These are phyloP conservation scores for Planococcus citri DNA, from an alignment of 1,140 invertebrate genomes.

Conservation along the genomic window DNA sequence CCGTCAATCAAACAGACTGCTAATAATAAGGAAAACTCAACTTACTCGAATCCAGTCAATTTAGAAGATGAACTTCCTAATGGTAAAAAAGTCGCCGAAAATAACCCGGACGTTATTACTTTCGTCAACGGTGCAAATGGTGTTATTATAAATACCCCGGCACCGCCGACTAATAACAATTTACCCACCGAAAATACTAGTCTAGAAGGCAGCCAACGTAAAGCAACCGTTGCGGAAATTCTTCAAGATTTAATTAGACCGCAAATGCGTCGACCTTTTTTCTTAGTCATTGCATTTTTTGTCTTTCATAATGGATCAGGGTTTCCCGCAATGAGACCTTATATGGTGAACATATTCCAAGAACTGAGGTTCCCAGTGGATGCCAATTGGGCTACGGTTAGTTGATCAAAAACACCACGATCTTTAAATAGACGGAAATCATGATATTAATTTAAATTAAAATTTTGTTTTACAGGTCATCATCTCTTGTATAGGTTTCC, in stretches of 20 bases:
- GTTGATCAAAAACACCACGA: background rate
- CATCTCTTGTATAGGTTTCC: slow-evolving; percentile 24
- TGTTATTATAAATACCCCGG: background rate
- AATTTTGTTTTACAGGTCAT: slow-evolving; percentile 26
- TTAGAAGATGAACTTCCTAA: background rate
- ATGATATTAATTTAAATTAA: slow-evolving; percentile 14
- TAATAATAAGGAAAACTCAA: background rate
- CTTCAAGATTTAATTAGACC: slow-evolving; percentile 36
- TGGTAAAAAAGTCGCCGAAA: background rate
- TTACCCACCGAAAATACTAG: background rate
- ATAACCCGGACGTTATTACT: background rate
- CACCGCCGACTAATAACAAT: background rate
- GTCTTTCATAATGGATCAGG: slow-evolving; percentile 39
- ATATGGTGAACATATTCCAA: slow-evolving; percentile 41
- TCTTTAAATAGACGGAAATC: background rate
- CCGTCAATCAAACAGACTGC: background rate
- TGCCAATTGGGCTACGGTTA: slow-evolving; percentile 36
- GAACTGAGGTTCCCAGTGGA: slow-evolving; percentile 37
- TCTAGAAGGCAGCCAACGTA: background rate
- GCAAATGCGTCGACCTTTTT: slow-evolving; percentile 38
- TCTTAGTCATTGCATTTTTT: slow-evolving; percentile 38
- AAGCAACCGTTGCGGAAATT: slow-evolving; percentile 22
- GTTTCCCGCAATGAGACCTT: slow-evolving; percentile 43
- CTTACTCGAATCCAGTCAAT: slow-evolving; percentile 11
- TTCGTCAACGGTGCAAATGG: background rate